Base-by-base conservation (phyloP, 2,888 invertebrate species). In the Colostygia pectinataria region DNA sequence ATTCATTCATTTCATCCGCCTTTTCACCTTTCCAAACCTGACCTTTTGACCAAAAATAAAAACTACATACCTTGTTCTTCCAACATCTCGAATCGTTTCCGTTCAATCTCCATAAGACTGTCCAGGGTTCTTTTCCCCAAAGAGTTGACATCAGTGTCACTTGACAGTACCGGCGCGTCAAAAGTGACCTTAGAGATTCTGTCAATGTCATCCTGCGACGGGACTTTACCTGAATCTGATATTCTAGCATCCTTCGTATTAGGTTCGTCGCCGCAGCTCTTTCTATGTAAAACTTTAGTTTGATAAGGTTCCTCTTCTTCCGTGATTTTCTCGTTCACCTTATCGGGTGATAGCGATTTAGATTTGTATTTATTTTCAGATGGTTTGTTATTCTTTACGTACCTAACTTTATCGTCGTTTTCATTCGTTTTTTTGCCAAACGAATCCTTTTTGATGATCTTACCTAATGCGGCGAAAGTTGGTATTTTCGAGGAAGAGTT, bases 131-230 rank as follows among this genome's bases (percentile, higher is more conserved):
- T 93, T 53, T 94, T 93, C 10, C 95, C 95, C 31, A 95, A 81
- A 2, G 94, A 93, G 38, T 89, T 89, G 67, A 92, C 92, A 53
- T 94, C 93, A 0, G 93, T 92, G 63, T 93, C 93, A 43, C 92
- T 93, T 2, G 93, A 92, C 46, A 94, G 87, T 49, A 96, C 93
- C 2, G 96, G 96, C 0, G 96, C 95, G 74, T 95, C 94, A 9
- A 93, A 93, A 0, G 96, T 96, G n/a, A 97, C 95, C 77, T 95
- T 94, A n/a, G 95, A 95, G 71, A 97, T 97, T 63, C 96, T 92
- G 76, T 96, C 96, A 49, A 96, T 95, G 72, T 96, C 96, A 67
- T 96, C 96, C 74, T 95, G 95, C n/a, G 95, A 95, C 0, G 95
- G 95, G 8, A 94, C 91, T 40, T 87, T 89, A 0, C 77, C 78